These are phyloP conservation scores for Cephus cinctus DNA, from an alignment of 1,140 invertebrate species.

Conservation along the genomic window DNA sequence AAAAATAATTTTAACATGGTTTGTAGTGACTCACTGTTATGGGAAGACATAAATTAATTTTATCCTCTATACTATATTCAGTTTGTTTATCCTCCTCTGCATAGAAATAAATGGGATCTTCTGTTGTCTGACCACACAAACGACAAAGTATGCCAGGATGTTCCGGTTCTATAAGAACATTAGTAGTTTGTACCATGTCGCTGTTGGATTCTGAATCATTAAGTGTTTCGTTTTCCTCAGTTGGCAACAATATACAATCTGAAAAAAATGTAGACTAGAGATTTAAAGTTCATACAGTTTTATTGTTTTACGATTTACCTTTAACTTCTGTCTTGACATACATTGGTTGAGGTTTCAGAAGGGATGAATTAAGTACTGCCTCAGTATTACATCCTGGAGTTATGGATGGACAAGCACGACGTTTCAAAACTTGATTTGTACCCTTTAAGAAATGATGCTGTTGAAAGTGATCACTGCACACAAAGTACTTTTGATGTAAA, in stretches of 20 bases:
- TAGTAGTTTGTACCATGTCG: not conserved
- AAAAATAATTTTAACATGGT: not conserved
- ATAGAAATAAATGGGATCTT: constrained; percentile 8
- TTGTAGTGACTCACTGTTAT: constrained; percentile 3
- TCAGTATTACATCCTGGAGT: not conserved
- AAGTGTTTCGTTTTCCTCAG: not conserved
- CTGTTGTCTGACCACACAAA: constrained; percentile 7
- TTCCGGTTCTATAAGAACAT: not conserved
- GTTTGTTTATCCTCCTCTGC: not conserved
- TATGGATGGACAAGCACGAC: not conserved
- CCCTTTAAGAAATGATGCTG: constrained; percentile 28
- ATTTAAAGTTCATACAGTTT: not conserved
- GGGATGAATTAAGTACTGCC: not conserved
- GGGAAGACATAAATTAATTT: constrained; percentile 15
- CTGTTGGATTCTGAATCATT: not conserved
- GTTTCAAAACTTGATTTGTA: constrained; percentile 1
- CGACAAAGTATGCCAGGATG: constrained; percentile 11
- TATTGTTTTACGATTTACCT: not conserved
- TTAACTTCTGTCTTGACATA: not conserved
- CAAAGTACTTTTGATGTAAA: not conserved
- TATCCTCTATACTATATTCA: constrained; percentile 9
- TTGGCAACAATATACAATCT: not conserved
- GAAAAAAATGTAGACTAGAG: not conserved
- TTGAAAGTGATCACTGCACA: constrained; percentile 28
- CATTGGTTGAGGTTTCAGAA: not conserved